Base-by-base conservation (phyloP, 1,140 invertebrate species). In the Sinella curviseta region DNA sequence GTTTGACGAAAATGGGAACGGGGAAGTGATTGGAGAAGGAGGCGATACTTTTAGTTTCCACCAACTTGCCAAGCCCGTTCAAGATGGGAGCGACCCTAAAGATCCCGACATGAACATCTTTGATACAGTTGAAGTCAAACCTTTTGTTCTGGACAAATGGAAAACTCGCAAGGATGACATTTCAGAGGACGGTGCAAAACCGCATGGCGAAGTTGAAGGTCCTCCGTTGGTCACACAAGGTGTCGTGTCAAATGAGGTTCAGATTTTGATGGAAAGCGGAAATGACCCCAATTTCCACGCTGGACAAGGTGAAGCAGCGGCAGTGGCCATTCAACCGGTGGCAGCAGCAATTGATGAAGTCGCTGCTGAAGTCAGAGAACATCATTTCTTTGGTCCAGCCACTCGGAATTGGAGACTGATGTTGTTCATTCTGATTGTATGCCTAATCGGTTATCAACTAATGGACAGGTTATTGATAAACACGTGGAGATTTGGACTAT, bases 1-100 rank as follows among this genome's bases (percentile, higher is more conserved):
- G 57, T 65, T 65, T 26, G 57, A 65, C 57, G 57, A 65, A n/a
- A 65, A 65, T 4, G 57, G 57, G 24, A 65, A 65, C 8, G 57
- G 57, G 14, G 26, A 65, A n/a, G 26, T 65, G 8, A 4, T 65
- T 8, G 57, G 57, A n/a, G 57, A 26, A n/a, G 24, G 57, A 17
- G 57, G 57, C 24, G 57, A 48, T 48, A 48, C 39, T 12, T 48
- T 12, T 20, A 48, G 39, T 20, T 12, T 48, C 8, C 39, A 48
- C 20, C 39, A 48, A 20, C 39, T 48, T 48, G n/a, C 20, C 20
- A 48, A 48, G 39, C 20, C 20, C 39, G n/a, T n/a, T n/a, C n/a
- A n/a, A n/a, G n/a, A n/a, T n/a, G n/a, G n/a, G n/a, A n/a, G n/a
- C n/a, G n/a, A n/a, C n/a, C n/a, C n/a, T n/a, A n/a, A n/a, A n/a